Evolutionary conservation across 2,113 vertebrate species (phyloP), one percentile per base, ranked within the genome.

Genomic region (Cynopterus brachyotis): DNA sequence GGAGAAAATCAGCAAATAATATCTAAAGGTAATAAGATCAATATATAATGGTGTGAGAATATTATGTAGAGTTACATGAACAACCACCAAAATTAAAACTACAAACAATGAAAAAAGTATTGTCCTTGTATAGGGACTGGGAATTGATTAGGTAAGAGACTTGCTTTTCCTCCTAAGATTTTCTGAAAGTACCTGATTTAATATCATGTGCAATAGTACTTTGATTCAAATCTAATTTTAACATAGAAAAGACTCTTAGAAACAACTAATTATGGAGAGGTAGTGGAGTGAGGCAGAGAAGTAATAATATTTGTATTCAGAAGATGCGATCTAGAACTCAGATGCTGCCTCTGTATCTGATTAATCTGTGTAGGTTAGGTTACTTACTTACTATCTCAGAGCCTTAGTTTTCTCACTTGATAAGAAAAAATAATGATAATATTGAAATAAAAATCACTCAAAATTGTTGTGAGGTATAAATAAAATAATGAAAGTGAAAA

Each of bases 201-300:
- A 50, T 45, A 37, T 30, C 10, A 67, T n/a, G 28, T n/a, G 59
- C 4, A 75, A 60, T 37, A 75, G 79, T 53, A 59, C 32, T 90
- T 91, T 94, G 57, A 86, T 72, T 85, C 26, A 69, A 80, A 62
- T 69, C 28, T 59, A 67, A 79, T 72, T 95, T 95, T 78, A 92
- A 72, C 45, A 53, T 79, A 30, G 70, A 80, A 62, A 94, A 55
- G 35, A 88, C 42, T 76, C 59, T 87, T 75, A 10, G 59, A 45
- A 81, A 81, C 15, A 55, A 62, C n/a, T 78, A 55, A 83, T 28
- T 78, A 20, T 83, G 70, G 40, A 76, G 50, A 88, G 19, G 9
- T 40, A 47, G 35, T 84, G 20, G 50, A 72, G 7, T 53, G 42
- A 73, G 85, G 55, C n/a, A 88, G 50, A 75, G 37, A 86, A 92